These are phyloP conservation scores for Saccostrea cuccullata DNA, from an alignment of 1,140 invertebrate genomes.

Conservation along the genomic window DNA sequence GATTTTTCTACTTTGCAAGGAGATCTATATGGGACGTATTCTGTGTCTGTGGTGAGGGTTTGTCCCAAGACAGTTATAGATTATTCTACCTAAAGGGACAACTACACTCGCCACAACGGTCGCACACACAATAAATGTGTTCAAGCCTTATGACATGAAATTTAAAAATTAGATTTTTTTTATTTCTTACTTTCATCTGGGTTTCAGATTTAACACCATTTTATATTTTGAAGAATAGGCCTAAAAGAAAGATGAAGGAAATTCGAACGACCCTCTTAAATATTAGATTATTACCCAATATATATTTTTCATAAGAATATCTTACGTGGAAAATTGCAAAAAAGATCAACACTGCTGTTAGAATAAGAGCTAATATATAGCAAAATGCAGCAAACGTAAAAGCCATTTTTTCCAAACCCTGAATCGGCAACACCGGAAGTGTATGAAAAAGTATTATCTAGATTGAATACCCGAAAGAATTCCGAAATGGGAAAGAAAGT, in stretches of 20 bases:
- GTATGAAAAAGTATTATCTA: background rate
- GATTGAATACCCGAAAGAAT: background rate
- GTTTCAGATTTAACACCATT: no score
- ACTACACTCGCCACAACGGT: no score
- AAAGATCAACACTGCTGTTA: slow-evolving; percentile 98
- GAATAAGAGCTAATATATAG: slow-evolving; percentile 96
- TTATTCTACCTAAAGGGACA: no score
- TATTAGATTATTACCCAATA: background rate
- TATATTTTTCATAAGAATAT: slow-evolving; percentile 58
- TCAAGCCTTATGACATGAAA: no score
- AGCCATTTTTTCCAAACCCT: slow-evolving; percentile 85
- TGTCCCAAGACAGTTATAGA: no score
- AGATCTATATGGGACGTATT: no score
- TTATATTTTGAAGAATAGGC: no score
- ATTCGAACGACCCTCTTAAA: background rate
- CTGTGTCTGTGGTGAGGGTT: no score
- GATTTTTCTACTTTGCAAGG: no score
- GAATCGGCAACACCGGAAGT: background rate
- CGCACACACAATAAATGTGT: no score
- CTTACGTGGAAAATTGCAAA: slow-evolving; percentile 99
- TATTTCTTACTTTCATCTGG: no score
- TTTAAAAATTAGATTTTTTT: no score
- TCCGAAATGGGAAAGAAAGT: background rate
- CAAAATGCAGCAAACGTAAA: slow-evolving; percentile 98
- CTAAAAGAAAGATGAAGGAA: background rate